Conservation (phyloP, 1,140 invertebrate genomes). For the Homalodisca vitripennis region DNA sequence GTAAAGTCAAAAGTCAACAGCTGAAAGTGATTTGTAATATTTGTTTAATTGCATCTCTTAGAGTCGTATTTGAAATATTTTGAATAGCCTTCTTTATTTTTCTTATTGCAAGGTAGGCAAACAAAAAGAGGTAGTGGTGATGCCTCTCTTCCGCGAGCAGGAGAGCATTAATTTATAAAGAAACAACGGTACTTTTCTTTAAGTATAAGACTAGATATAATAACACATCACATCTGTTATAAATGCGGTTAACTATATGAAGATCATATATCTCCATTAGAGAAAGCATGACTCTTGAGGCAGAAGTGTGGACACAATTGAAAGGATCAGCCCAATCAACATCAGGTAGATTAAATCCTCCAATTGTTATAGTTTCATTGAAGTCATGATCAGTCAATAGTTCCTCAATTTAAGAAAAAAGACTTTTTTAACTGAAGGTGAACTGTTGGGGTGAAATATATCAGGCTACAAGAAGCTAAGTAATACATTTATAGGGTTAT, state of each 20-base stretch:
- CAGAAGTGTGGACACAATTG: background rate
- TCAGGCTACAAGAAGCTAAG: background rate
- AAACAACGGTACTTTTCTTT: background rate
- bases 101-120: background rate
- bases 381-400: background rate
- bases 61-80: background rate
- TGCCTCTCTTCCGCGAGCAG: background rate
- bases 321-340: background rate
- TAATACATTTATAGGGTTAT: background rate
- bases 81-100: background rate
- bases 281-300: too few relatives aligned
- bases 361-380: background rate
- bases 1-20: background rate
- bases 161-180: background rate
- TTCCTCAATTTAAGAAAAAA: background rate
- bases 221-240: background rate
- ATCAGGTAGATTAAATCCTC: background rate
- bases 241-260: background rate
- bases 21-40: background rate
- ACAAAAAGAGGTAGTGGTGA: background rate
- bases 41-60: background rate
- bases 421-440: background rate
- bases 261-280: background rate
- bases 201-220: background rate
- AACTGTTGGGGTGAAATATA: background rate